phyloP scores from a whole-genome alignment of 2,888 invertebrate genomes.

The Acanthosepion lycidas region DNA sequence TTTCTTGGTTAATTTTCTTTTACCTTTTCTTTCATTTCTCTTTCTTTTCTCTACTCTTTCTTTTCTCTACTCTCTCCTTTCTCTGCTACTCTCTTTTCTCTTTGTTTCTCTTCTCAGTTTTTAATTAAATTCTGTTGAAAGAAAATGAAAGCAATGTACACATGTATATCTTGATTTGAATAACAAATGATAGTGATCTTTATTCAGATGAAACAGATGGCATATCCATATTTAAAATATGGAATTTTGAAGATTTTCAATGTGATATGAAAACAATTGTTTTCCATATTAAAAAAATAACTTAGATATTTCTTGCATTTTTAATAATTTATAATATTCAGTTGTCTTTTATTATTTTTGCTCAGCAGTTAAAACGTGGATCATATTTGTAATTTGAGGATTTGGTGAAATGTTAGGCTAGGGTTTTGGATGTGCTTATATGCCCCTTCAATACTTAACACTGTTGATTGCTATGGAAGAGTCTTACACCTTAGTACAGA shows the following conservation, averaged over 20 bases:
- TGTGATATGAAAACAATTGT: neutral
- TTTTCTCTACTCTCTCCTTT: too few relatives aligned
- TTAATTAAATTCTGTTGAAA: neutral
- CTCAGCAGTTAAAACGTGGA: neutral
- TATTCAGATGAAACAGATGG: neutral
- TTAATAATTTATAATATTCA: neutral
- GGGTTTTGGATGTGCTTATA: neutral
- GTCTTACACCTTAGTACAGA: neutral
- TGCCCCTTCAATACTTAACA: neutral
- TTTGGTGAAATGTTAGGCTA: neutral
- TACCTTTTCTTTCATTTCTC: neutral
- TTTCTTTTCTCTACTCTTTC: too few relatives aligned
- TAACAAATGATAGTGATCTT: neutral
- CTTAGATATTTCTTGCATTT: neutral
- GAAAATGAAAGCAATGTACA: neutral
- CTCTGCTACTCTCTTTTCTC: too few relatives aligned
- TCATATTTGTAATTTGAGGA: neutral
- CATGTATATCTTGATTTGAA: constrained; percentile 2
- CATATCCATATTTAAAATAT: neutral
- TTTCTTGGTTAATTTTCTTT: neutral
- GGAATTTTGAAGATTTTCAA: neutral
- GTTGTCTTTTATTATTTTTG: neutral
- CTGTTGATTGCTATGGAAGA: neutral
- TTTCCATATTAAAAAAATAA: neutral
- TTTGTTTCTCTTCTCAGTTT: neutral